Evolutionary conservation across 2,113 vertebrate species (phyloP), one percentile per base, ranked within the genome.

Genomic region (Xenopus laevis): DNA sequence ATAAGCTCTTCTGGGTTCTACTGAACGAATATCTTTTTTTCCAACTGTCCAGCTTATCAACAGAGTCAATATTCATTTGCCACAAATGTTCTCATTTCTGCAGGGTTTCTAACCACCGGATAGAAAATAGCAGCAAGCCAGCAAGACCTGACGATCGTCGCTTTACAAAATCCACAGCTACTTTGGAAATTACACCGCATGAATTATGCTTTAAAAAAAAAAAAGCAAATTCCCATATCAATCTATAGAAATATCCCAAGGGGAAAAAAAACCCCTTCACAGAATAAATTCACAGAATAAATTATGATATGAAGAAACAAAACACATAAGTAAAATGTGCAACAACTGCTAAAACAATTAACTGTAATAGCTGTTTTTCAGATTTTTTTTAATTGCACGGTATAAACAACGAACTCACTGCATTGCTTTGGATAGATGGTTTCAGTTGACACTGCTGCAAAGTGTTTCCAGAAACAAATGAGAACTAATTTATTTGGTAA

Each of bases 141-240:
- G 33, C 33, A 33, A 33, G 30, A 33, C 30, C 30, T 23, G 20
- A 57, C 33, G 13, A 58, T 45, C 9, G 13, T 30, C 33, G 33
- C 71, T 66, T 55, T 72, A 65, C 21, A 50, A 72, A 63, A 57
- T 73, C 47, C 57, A 30, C 53, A 45, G 40, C 44, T 73, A 66
- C 30, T 73, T 73, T 73, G 62, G n/a, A 66, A 73, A 73, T 73
- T 73, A 53, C 63, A 73, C 71, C 62, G 44, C 52, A 73, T 73
- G 62, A 65, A 58, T 52, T 10, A 18, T 44, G 61, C n/a, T 55
- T 64, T 45, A 72, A 52, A n/a, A n/a, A n/a, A n/a, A 44, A 33
- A 65, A 65, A 65, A 65, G 52, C 45, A 57, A 4, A 73, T 73
- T 65, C 45, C 62, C 30, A 73, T 64, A 52, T 73, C 50, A 73